These are phyloP conservation scores for Orientallactaga bullata DNA, from an alignment of 2,113 vertebrate genomes.

Conservation along the genomic window DNA sequence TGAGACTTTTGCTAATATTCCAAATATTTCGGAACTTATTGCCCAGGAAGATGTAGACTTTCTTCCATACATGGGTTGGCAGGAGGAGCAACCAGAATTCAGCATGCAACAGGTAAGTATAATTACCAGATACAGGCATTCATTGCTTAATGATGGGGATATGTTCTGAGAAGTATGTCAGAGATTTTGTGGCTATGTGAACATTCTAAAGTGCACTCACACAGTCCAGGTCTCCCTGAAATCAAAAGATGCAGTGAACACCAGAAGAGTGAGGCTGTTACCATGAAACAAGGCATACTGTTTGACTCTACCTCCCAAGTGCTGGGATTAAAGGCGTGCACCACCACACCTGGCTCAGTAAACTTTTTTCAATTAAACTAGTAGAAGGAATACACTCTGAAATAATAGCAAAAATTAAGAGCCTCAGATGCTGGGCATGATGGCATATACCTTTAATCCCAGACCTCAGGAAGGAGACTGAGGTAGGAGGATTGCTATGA, in stretches of 20 bases:
- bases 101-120: not conserved
- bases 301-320: no score
- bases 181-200: not conserved
- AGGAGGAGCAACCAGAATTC: not conserved
- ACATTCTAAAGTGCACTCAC: not conserved
- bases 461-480: no score
- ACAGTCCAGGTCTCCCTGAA: not conserved
- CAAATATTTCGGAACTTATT: conserved; percentile 88
- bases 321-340: no score
- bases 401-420: no score
- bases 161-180: not conserved
- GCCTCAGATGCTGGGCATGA: no score
- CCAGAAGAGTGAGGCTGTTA: not conserved
- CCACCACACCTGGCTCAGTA: no score
- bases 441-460: no score
- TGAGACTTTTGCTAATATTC: conserved; percentile 70
- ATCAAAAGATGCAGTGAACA: not conserved
- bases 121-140: not conserved
- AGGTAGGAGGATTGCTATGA: no score
- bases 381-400: no score
- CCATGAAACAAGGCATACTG: no score
- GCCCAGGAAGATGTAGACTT: conserved; percentile 91
- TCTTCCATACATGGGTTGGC: conserved; percentile 90
- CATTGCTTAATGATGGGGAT: not conserved
- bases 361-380: no score